These are phyloP conservation scores for Polypedilum vanderplanki DNA, from an alignment of 1,140 invertebrate species.

Conservation along the genomic window DNA sequence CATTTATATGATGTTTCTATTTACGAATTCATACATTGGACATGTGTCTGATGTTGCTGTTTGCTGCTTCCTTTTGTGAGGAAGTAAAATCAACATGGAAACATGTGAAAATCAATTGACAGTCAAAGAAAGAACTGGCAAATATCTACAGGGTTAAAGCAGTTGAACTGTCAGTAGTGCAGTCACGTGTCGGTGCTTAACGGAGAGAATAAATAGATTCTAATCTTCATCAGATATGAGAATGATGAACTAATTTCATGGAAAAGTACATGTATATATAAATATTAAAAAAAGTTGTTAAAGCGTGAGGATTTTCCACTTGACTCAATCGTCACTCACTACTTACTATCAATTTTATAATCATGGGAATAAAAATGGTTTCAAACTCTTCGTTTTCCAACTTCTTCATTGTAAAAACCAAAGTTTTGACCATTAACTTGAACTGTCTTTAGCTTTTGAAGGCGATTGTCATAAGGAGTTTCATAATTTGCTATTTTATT, in stretches of 20 bases:
- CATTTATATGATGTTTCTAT: not conserved
- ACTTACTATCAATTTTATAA: not conserved
- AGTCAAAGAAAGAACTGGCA: not conserved
- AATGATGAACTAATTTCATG: constrained; percentile 27
- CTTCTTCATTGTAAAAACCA: too few relatives aligned
- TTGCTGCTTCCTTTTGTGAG: not conserved
- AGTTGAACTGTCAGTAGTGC: not conserved
- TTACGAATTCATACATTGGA: not conserved
- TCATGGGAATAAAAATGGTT: not conserved
- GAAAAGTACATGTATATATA: not conserved
- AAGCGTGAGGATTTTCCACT: constrained; percentile 3
- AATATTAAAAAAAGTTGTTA: constrained; percentile 14
- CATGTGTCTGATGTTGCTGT: not conserved
- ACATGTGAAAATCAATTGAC: constrained; percentile 22
- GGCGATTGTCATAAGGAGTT: not conserved
- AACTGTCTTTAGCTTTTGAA: too few relatives aligned
- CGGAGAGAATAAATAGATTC: not conserved
- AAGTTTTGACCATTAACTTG: too few relatives aligned
- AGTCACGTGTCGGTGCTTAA: constrained; percentile 19
- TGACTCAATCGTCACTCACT: not conserved
- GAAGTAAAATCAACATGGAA: not conserved
- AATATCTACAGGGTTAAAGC: not conserved
- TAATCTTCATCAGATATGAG: constrained; percentile 23
- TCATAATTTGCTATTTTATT: not conserved
- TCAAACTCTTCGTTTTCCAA: too few relatives aligned